Conservation (phyloP, 2,797 vertebrate genomes). For the Okamejei kenojei region DNA sequence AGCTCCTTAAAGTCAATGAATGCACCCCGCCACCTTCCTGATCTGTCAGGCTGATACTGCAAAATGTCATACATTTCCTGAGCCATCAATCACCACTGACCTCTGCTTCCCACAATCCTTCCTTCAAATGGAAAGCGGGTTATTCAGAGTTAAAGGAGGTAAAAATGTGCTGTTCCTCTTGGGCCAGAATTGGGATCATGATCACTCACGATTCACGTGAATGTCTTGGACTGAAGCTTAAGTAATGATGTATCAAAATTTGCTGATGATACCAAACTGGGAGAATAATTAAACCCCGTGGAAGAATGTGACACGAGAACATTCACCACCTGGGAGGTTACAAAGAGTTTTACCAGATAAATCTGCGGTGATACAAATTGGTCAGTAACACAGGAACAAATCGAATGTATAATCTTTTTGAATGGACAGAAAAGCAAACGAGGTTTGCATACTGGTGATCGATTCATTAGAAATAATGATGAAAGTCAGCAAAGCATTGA, state of each 20-base stretch:
- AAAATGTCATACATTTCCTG: background rate
- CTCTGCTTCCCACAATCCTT: background rate
- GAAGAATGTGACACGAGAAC: background rate
- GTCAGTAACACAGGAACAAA: background rate
- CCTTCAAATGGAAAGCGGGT: background rate
- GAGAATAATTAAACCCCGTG: too few species aligned
- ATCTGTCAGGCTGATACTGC: background rate
- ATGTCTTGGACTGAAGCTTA: background rate
- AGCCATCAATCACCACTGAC: constrained; percentile 14
- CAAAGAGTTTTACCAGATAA: background rate
- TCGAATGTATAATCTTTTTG: too few species aligned
- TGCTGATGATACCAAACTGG: background rate
- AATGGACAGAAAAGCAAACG: too few species aligned
- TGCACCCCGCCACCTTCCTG: background rate
- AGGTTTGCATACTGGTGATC: too few species aligned
- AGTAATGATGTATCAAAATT: background rate
- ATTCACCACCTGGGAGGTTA: background rate
- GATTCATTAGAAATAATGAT: too few species aligned
- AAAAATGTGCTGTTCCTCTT: background rate
- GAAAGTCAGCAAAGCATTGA: too few species aligned
- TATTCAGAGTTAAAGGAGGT: background rate
- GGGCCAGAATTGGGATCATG: background rate
- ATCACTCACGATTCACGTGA: background rate
- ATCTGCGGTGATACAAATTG: background rate
- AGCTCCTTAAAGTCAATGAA: background rate